Conservation (phyloP, 2,797 vertebrate species). For the Xenentodon cancila region DNA sequence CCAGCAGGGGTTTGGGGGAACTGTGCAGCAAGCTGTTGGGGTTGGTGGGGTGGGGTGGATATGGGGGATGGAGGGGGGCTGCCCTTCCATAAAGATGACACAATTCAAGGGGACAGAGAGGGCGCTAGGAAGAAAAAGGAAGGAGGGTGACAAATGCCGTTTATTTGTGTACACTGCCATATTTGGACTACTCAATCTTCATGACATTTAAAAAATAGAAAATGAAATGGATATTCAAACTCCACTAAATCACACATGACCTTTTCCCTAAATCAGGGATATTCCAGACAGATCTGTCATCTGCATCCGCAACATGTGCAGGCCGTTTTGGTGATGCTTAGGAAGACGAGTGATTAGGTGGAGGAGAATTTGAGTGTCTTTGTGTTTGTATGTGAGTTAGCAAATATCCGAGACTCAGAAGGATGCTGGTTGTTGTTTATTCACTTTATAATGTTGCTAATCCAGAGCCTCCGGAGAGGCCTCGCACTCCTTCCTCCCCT, state of each 20-base stretch:
- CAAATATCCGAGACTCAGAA: constrained; percentile 67
- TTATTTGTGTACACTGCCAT: constrained; percentile 75
- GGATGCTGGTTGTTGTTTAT: constrained; percentile 71
- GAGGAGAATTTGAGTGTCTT: constrained; percentile 55
- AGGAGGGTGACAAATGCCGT: constrained; percentile 75
- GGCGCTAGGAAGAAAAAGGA: constrained; percentile 59
- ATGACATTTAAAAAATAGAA: constrained; percentile 80
- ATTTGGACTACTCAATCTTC: constrained; percentile 78
- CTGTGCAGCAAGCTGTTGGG: constrained; percentile 50
- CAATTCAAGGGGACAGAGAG: constrained; percentile 78
- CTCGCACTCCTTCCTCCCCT: constrained; percentile 57
- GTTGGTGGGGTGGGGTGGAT: neutral
- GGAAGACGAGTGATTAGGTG: constrained; percentile 60
- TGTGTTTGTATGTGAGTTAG: constrained; percentile 30
- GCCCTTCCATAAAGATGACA: constrained; percentile 82
- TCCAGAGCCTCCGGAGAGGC: constrained; percentile 68
- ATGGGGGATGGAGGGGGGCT: constrained; percentile 51
- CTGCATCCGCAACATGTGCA: constrained; percentile 53
- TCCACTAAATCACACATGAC: constrained; percentile 72
- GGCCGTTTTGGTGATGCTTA: constrained; percentile 57
- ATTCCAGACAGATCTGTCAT: constrained; percentile 60
- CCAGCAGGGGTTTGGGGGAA: constrained; percentile 75
- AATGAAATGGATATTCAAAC: constrained; percentile 71
- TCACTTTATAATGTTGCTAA: constrained; percentile 71
- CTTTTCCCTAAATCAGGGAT: constrained; percentile 76